Percentiles rank a stretch among this genome's conserved stretches.
These are phyloP conservation scores for Mesorhabditis belari DNA, from an alignment of 2,888 invertebrate genomes.

Conservation along the genomic window DNA sequence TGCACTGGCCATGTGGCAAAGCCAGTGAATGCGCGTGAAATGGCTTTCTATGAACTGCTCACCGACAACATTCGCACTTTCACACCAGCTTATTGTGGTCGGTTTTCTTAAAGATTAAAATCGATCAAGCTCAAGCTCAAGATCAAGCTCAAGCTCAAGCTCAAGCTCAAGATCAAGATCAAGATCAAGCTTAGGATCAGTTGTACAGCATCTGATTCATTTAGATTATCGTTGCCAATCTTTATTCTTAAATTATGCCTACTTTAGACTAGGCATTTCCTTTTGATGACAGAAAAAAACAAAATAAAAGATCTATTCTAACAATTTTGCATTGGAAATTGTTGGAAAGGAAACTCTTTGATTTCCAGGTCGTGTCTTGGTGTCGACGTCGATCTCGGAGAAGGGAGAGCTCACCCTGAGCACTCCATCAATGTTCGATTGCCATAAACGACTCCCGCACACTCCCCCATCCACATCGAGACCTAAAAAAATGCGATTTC, in stretches of 20 bases:
- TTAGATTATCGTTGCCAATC: no score
- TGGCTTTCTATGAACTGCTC: slow-evolving; percentile 47
- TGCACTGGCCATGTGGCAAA: slow-evolving; percentile 50
- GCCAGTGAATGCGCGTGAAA: slow-evolving; percentile 47
- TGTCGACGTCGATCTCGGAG: background rate
- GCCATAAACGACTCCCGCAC: background rate
- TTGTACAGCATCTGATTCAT: no score
- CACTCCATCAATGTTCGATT: background rate
- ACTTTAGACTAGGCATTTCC: no score
- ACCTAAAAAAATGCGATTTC: background rate
- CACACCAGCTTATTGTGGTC: slow-evolving; percentile 47
- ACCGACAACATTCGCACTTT: slow-evolving; percentile 35
- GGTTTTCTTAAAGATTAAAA: slow-evolving; percentile 6
- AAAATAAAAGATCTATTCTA: no score
- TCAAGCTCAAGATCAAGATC: no score
- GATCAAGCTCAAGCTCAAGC: no score
- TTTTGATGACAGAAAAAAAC: no score
- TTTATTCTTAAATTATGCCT: no score
- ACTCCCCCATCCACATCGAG: background rate
- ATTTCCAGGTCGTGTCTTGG: background rate
- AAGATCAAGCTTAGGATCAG: no score
- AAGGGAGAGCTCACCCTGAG: background rate
- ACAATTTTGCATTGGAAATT: no score
- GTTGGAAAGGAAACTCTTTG: background rate
- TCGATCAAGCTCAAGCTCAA: no score